Conservation (phyloP, 2,797 vertebrate species). For the Eulemur mongoz region DNA sequence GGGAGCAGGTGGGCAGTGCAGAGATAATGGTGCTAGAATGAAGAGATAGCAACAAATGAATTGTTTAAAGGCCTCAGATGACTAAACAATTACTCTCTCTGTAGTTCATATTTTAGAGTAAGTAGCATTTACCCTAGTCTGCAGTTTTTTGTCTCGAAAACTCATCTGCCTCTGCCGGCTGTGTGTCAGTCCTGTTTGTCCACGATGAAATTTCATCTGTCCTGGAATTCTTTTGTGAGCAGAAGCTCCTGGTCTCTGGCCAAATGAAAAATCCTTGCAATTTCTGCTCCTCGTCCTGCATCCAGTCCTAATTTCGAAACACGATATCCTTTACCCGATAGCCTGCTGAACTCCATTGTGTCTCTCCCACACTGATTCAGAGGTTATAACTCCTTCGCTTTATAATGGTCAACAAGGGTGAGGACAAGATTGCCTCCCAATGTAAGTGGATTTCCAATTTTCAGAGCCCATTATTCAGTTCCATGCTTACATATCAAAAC, state of each 20-base stretch:
- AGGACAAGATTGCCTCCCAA: not conserved
- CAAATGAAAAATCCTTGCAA: not conserved
- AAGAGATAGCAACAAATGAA: not conserved
- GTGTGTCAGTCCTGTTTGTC: not conserved
- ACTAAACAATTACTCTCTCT: conserved; percentile 53
- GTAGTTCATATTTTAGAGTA: conserved; percentile 45
- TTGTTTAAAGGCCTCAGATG: conserved; percentile 7
- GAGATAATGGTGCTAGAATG: not conserved
- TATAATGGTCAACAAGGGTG: not conserved
- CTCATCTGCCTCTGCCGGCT: not conserved
- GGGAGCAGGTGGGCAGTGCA: conserved; percentile 25
- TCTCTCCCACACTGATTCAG: conserved; percentile 41
- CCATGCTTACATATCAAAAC: accelerated
- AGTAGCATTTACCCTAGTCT: not conserved
- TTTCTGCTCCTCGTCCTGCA: not conserved
- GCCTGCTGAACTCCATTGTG: not conserved
- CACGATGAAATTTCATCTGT: not conserved
- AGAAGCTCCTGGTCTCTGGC: not conserved
- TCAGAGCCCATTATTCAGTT: not conserved
- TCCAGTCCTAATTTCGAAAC: not conserved
- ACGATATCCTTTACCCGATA: not conserved
- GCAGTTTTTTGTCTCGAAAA: not conserved
- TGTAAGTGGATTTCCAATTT: not conserved
- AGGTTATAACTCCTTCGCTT: not conserved
- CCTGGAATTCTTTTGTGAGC: not conserved